Evolutionary conservation across 2,888 invertebrate species (phyloP).

Genomic region (Tanaodytes sp.): DNA sequence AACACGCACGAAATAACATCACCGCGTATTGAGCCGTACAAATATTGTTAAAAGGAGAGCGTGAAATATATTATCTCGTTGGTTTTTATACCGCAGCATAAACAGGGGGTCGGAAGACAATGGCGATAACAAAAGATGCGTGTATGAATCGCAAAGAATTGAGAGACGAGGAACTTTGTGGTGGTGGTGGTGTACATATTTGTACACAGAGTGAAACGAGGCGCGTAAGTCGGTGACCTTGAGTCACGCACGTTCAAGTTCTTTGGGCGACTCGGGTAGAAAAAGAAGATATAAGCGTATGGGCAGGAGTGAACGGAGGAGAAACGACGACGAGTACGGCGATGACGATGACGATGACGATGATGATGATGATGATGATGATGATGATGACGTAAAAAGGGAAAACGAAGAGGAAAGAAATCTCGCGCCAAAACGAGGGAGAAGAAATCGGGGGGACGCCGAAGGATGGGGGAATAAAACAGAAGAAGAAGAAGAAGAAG

Average conservation of each 20-base stretch:
- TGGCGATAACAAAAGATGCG: conserved; percentile 24
- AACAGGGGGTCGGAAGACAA: too few relatives aligned
- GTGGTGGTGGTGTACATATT: conserved; percentile 22
- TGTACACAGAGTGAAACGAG: conserved; percentile 34
- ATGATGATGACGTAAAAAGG: conserved; percentile 20
- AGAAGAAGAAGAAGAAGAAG: neutral
- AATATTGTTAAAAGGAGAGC: too few relatives aligned
- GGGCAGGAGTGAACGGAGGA: too few relatives aligned
- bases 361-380: conserved; percentile 11
- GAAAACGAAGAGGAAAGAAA: conserved; percentile 7
- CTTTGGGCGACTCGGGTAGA: too few relatives aligned
- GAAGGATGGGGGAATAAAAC: too few relatives aligned
- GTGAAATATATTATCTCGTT: too few relatives aligned
- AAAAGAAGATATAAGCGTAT: too few relatives aligned
- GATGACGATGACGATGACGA: conserved; percentile 6
- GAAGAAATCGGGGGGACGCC: neutral
- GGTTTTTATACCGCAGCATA: neutral
- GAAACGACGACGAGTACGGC: too few relatives aligned
- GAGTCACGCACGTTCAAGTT: conserved; percentile 50
- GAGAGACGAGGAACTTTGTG: conserved; percentile 23
- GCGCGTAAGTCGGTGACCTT: conserved; percentile 53
- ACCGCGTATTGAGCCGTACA: neutral
- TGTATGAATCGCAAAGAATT: too few relatives aligned
- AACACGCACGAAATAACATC: too few relatives aligned
- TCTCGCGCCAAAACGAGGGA: too few relatives aligned